Evolutionary conservation across 2,888 invertebrate genomes (phyloP).

Genomic region (Cryptosula pallasiana): DNA sequence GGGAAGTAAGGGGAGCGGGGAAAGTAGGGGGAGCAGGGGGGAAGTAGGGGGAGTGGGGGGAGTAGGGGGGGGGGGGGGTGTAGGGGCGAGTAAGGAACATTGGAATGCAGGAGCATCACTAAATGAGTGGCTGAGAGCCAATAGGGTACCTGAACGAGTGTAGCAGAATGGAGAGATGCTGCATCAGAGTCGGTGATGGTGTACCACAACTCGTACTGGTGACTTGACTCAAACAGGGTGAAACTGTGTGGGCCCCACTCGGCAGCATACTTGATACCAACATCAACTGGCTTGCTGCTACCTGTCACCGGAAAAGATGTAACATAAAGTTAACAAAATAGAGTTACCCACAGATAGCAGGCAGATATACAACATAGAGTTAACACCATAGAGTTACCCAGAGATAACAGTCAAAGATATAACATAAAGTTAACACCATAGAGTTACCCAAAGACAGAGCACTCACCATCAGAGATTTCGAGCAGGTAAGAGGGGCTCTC

Average conservation of each 20-base stretch:
- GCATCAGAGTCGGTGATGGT: background rate
- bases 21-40: too few species aligned
- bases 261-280: background rate
- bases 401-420: too few species aligned
- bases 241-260: background rate
- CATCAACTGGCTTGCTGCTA: background rate
- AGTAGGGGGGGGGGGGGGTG: too few species aligned
- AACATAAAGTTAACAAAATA: too few species aligned
- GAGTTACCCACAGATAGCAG: too few species aligned
- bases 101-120: background rate
- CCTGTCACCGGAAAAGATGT: background rate
- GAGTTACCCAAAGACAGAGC: too few species aligned
- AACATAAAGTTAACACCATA: too few species aligned
- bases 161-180: background rate
- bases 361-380: too few species aligned
- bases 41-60: too few species aligned
- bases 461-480: constrained; percentile 12
- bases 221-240: background rate
- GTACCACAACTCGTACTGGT: background rate
- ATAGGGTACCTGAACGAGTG: constrained; percentile 3
- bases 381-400: too few species aligned
- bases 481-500: background rate
- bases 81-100: background rate
- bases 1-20: too few species aligned
- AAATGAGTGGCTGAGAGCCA: background rate